Evolutionary conservation across 2,888 invertebrate species (phyloP), one percentile per base, ranked within the genome.

Genomic region (Drosophila siamana): DNA sequence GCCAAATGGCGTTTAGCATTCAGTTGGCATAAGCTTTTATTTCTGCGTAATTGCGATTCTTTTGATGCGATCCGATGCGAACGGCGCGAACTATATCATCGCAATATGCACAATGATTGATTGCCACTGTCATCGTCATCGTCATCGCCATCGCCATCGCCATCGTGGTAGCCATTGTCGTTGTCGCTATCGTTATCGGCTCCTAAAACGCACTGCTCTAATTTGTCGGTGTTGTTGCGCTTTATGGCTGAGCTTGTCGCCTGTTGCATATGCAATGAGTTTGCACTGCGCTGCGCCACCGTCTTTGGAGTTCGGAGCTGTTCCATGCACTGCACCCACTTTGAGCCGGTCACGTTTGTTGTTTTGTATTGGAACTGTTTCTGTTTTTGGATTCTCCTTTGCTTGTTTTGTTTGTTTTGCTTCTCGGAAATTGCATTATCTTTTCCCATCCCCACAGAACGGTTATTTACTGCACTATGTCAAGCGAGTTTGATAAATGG

Each of bases 1-100:
- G 51, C 52, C 73, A 57, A 68, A 28, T 16, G 57, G 41, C 50
- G 69, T 75, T 80, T 66, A 51, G 76, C 46, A 80, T 85, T 76
- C 80, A 79, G 65, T 54, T 55, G 60, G 76, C 77, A 82, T 79
- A 75, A 75, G 80, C 64, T 85, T 80, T 82, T 79, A 80, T 82
- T 80, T 81, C 78, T 62, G 43, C 64, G 67, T 75, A 85, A 85
- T 78, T 85, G 86, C 60, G 65, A 63, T 81, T 81, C 79, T 60
- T 78, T 80, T 78, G 75, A 81, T 70, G 67, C 82, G 81, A 73
- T 69, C 54, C 85, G 82, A 69, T 66, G 67, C 69, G 81, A 79
- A 64, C 78, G 41, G 72, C 50, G 63, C 75, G 64, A 80, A 84
- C 79, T 85, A 81, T 81, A 80, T 62, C 62, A 61, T 61, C 13